Conservation (phyloP, 2,888 invertebrate genomes). For the Tinea trinotella region DNA sequence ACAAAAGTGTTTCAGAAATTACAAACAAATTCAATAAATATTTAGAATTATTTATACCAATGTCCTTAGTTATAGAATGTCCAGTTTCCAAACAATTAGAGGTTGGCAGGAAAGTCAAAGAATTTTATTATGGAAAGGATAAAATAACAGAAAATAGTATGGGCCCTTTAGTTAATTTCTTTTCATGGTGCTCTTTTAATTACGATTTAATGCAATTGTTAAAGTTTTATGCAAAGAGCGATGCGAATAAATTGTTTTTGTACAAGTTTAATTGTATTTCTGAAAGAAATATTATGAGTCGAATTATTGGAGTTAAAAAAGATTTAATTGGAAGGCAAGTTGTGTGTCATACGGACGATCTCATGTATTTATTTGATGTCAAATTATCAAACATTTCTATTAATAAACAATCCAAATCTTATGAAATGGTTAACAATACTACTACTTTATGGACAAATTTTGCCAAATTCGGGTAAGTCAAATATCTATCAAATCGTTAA, state of each 20-base stretch:
- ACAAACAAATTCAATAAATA: slow-evolving; percentile 31
- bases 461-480: slow-evolving; percentile 52
- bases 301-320: slow-evolving; percentile 26
- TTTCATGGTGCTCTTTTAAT: slow-evolving; percentile 31
- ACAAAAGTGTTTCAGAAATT: slow-evolving; percentile 13
- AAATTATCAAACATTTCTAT: slow-evolving; percentile 26
- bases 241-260: slow-evolving; percentile 34
- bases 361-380: slow-evolving; percentile 35
- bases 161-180: slow-evolving; percentile 29
- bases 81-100: slow-evolving; percentile 33
- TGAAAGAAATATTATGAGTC: slow-evolving; percentile 34
- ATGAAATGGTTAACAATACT: slow-evolving; percentile 35
- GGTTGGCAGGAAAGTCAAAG: slow-evolving; percentile 33
- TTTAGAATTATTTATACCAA: slow-evolving; percentile 38
- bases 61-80: slow-evolving; percentile 29
- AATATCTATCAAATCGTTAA: too few species aligned
- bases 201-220: slow-evolving; percentile 30
- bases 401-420: slow-evolving; percentile 29
- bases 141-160: slow-evolving; percentile 29
- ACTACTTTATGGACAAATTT: slow-evolving; percentile 51
- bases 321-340: slow-evolving; percentile 24
- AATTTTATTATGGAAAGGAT: slow-evolving; percentile 35
- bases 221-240: slow-evolving; percentile 29
- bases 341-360: slow-evolving; percentile 37
- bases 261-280: slow-evolving; percentile 43